These are phyloP conservation scores for Drosophila sproati DNA, from an alignment of 1,140 invertebrate genomes.

Conservation along the genomic window DNA sequence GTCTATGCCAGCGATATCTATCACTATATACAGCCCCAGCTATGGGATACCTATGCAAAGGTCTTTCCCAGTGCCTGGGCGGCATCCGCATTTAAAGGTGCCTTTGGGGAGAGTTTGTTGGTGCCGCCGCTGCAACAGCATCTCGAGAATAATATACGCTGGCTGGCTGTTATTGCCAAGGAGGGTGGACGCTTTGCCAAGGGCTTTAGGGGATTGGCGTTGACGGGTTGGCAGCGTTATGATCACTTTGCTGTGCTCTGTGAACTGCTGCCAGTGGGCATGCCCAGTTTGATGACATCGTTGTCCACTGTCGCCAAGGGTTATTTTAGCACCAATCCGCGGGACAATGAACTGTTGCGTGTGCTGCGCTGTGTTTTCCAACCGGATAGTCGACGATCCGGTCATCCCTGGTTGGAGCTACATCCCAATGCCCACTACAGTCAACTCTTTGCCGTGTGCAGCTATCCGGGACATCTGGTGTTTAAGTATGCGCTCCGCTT, in stretches of 20 bases:
- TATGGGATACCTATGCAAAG: conserved; percentile 92
- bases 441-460: conserved; percentile 74
- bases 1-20: conserved; percentile 89
- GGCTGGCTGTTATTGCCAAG: conserved; percentile 88
- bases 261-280: conserved; percentile 93
- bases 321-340: conserved; percentile 87
- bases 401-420: conserved; percentile 78
- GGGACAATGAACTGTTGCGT: conserved; percentile 85
- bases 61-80: conserved; percentile 95
- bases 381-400: conserved; percentile 78
- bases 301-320: conserved; percentile 87
- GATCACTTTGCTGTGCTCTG: conserved; percentile 97
- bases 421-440: conserved; percentile 74
- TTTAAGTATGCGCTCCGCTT: conserved; percentile 87
- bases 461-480: conserved; percentile 86
- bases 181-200: conserved; percentile 84
- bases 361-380: conserved; percentile 86
- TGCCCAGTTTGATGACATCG: conserved; percentile 91
- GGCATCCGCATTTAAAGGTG: conserved; percentile 87
- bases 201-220: conserved; percentile 88
- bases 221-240: conserved; percentile 93
- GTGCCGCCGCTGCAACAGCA: conserved; percentile 89
- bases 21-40: conserved; percentile 85
- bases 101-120: conserved; percentile 91
- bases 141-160: conserved; percentile 89